Evolutionary conservation across 2,113 vertebrate species (phyloP), one percentile per base, ranked within the genome.

Genomic region (Isichthys henryi): DNA sequence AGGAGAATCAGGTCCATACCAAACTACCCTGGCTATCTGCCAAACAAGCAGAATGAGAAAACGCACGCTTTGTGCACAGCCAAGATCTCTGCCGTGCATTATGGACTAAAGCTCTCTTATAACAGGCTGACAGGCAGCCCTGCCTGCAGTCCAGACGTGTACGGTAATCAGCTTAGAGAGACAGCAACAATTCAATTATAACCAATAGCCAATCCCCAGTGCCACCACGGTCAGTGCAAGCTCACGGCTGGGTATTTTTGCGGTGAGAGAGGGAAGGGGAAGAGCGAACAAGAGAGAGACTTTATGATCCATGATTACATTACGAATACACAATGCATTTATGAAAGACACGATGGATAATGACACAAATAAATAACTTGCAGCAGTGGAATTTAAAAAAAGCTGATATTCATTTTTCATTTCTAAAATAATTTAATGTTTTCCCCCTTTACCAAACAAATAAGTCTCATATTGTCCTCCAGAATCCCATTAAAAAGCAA

Each of bases 81-180:
- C 19, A 15, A 53, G 21, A 62, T 53, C 13, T 53, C 85, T 53
- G 50, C 85, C 87, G 45, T 5, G 31, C 31, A 43, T 66, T 88
- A 23, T n/a, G 39, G 21, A 17, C 74, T 89, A 58, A 82, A 70
- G 43, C 50, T 21, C 88, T 62, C 35, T 77, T 21, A 10, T 62
- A 43, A 89, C 19, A 53, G 50, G 74, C 31, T 31, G 70, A 53
- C 88, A 43, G 50, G 17, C 74, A 82, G 27, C 86, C 39, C 89
- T 87, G 31, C 48, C 50, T 27, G 85, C 85, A 19, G 85, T 35
- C 15, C 49, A 91, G 91, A 88, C 91, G 90, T 5, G 56, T 49
- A 82, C 88, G 88, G 85, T 86, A 92, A 91, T 92, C 91, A 93
- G 92, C 91, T 93, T 88, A 88, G 86, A 90, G 90, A 39, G 90